Evolutionary conservation across 1,140 invertebrate species (phyloP).

Genomic region (Wasmannia auropunctata): DNA sequence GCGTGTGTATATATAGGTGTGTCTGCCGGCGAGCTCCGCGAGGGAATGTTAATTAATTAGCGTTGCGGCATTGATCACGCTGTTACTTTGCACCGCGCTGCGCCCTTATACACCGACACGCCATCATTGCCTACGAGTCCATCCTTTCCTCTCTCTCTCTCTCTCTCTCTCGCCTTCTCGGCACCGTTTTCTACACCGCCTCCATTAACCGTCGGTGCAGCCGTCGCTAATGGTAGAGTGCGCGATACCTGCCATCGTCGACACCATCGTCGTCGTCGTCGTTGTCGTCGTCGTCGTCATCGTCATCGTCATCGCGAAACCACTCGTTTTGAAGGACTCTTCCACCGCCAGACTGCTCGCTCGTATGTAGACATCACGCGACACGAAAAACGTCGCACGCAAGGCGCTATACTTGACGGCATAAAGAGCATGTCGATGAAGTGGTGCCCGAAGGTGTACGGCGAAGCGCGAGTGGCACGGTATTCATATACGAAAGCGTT

Average conservation of each 20-base stretch:
- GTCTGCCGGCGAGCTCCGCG: slow-evolving; percentile 70
- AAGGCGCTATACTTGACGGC: neutral
- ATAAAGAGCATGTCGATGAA: slow-evolving; percentile 21
- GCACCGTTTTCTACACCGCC: slow-evolving; percentile 45
- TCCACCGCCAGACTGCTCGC: slow-evolving; percentile 9
- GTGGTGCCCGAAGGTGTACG: neutral
- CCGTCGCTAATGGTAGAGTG: slow-evolving; percentile 62
- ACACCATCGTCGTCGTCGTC: slow-evolving; percentile 13
- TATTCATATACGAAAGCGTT: neutral
- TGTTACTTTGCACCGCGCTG: slow-evolving; percentile 69
- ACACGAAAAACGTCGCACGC: slow-evolving; percentile 2
- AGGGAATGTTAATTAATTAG: slow-evolving; percentile 77
- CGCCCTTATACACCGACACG: slow-evolving; percentile 53
- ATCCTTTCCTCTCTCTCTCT: neutral
- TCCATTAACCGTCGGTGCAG: slow-evolving; percentile 62
- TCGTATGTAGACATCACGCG: slow-evolving; percentile 17
- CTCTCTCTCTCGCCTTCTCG: slow-evolving; percentile 4
- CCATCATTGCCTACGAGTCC: slow-evolving; percentile 28
- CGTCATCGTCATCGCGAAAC: slow-evolving; percentile 45
- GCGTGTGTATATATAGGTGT: slow-evolving; percentile 70
- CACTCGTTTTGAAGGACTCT: slow-evolving; percentile 63
- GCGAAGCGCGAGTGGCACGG: neutral
- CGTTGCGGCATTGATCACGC: slow-evolving; percentile 76
- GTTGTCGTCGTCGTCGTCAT: slow-evolving; percentile 21
- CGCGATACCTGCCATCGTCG: slow-evolving; percentile 42